These are phyloP conservation scores for Zygogramma bicolorata DNA, from an alignment of 2,888 invertebrate species.

Conservation along the genomic window DNA sequence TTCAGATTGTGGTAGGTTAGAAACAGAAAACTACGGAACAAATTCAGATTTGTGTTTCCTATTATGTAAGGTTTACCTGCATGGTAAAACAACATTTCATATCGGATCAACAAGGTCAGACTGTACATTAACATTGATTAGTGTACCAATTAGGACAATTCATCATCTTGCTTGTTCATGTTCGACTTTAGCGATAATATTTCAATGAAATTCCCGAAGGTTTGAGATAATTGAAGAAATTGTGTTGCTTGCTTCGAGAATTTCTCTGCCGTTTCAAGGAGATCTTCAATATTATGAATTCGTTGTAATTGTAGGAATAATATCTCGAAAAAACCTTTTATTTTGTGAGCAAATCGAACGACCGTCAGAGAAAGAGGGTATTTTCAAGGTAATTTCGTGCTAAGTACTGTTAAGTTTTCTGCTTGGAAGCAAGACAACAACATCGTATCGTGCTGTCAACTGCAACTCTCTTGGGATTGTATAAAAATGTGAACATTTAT, in stretches of 20 bases:
- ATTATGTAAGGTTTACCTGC: background rate
- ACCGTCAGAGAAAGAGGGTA: too few relatives aligned
- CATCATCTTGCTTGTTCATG: background rate
- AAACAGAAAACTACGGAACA: too few relatives aligned
- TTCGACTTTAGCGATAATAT: background rate
- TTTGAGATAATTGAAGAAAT: background rate
- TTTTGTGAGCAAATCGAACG: too few relatives aligned
- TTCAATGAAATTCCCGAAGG: background rate
- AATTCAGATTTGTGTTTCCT: background rate
- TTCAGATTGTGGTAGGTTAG: too few relatives aligned
- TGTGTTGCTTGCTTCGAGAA: background rate
- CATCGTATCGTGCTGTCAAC: too few relatives aligned
- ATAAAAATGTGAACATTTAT: too few relatives aligned
- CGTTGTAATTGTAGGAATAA: too few relatives aligned
- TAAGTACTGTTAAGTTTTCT: too few relatives aligned
- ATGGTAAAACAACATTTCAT: background rate
- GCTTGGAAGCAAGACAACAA: too few relatives aligned
- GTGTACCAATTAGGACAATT: background rate
- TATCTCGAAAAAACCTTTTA: too few relatives aligned
- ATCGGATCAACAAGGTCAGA: background rate
- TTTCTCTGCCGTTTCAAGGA: background rate
- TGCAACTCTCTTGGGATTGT: too few relatives aligned
- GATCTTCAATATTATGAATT: background rate
- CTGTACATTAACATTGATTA: background rate
- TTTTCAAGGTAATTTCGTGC: too few relatives aligned